Evolutionary conservation across 1,140 invertebrate species (phyloP).

Genomic region (Bathynomus jamesi): DNA sequence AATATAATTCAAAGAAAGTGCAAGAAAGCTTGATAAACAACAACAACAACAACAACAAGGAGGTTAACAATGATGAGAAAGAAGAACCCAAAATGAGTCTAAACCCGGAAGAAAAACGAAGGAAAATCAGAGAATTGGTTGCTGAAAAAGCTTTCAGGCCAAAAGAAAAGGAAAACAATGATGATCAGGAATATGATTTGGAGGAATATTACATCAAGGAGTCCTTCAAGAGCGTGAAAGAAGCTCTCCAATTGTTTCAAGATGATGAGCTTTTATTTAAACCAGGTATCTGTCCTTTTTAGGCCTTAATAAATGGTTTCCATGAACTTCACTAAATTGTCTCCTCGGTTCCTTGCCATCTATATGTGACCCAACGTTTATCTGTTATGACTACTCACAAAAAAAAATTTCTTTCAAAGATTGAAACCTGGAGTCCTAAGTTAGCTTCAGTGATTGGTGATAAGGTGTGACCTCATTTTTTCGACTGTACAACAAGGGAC

Average conservation of each 20-base stretch:
- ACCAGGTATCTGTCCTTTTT: too few species aligned
- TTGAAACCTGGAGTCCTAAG: too few species aligned
- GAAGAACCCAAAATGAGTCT: background rate
- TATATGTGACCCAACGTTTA: too few species aligned
- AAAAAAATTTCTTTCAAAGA: too few species aligned
- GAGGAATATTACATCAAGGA: constrained; percentile 45
- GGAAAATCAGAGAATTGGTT: background rate
- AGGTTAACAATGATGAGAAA: background rate
- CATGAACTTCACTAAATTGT: too few species aligned
- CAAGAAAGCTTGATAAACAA: background rate
- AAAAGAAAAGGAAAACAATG: constrained; percentile 23
- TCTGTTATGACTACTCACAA: too few species aligned
- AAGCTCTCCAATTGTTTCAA: constrained; percentile 53
- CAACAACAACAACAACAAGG: too few species aligned
- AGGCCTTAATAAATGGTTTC: too few species aligned
- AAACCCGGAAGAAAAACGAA: background rate
- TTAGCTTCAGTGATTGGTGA: too few species aligned
- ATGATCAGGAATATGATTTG: constrained; percentile 32
- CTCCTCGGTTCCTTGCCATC: too few species aligned
- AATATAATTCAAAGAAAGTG: constrained; percentile 1
- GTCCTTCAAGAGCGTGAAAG: constrained; percentile 45
- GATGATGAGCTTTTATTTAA: constrained; percentile 52
- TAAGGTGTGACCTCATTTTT: too few species aligned
- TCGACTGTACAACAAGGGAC: too few species aligned
- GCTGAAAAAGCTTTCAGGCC: constrained; percentile 7